These are phyloP conservation scores for Lophura nycthemera DNA, from an alignment of 2,113 vertebrate genomes.

Conservation along the genomic window DNA sequence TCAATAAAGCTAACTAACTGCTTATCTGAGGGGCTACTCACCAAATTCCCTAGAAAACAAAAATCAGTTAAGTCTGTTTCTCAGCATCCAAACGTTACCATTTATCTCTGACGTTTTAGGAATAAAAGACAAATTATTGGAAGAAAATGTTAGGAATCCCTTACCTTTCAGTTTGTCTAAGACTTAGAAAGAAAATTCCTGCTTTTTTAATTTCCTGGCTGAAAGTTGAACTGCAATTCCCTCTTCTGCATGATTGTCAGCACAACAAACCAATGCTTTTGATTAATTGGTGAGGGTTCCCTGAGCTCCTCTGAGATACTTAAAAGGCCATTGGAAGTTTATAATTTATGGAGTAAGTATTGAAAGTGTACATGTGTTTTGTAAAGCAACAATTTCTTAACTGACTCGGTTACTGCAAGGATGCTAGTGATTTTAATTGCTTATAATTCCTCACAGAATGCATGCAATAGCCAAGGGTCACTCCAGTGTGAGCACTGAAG, in stretches of 20 bases:
- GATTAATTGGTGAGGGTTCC: constrained; percentile 28
- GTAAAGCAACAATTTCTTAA: constrained; percentile 45
- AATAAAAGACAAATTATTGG: constrained; percentile 7
- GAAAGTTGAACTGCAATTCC: neutral
- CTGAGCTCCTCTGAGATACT: neutral
- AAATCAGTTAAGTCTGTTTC: neutral
- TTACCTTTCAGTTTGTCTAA: neutral
- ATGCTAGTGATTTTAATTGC: neutral
- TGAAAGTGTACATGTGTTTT: constrained; percentile 20
- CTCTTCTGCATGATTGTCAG: neutral
- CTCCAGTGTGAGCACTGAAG: neutral
- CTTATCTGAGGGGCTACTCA: neutral
- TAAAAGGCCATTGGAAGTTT: constrained; percentile 26
- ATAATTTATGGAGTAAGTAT: constrained; percentile 47
- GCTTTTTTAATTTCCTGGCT: constrained; percentile 14
- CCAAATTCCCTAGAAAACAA: constrained; percentile 20
- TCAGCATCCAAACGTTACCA: neutral
- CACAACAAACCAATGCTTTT: constrained; percentile 30
- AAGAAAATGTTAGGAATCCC: neutral
- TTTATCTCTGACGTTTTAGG: neutral
- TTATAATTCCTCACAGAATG: neutral
- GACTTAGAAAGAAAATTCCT: constrained; percentile 12
- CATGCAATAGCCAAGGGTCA: neutral
- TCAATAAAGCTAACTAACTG: neutral
- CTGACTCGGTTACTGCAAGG: neutral